Evolutionary conservation across 2,797 vertebrate genomes (phyloP), one percentile per base, ranked within the genome.

Genomic region (Salarias fasciatus): DNA sequence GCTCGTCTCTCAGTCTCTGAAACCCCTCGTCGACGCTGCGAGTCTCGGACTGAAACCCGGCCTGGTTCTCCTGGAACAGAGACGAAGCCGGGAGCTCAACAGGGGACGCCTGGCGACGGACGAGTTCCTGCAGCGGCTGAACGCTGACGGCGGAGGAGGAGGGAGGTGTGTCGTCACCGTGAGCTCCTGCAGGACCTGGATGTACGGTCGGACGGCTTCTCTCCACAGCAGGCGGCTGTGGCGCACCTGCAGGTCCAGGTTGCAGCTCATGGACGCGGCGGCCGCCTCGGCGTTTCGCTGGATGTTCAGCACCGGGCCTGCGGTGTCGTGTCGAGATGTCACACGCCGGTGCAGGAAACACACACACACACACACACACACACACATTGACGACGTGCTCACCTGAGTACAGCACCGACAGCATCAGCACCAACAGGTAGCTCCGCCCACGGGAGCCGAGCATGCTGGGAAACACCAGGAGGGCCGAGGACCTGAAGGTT

Each of bases 211-310:
- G 0, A 85, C 63, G 1, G 93, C 82, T 0, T 89, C 7, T 0
- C 60, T 86, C 96, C 95, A 98, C 43, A 95, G 79, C 0, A 86
- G 2, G 2, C 75, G 82, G 33, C 92, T 93, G 75, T 95, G 91
- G 43, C 92, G 89, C 4, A 98, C 63, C 84, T 98, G 96, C 15
- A 96, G 88, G 57, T 98, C 96, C 37, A 94, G 85, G 0, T 94
- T 95, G 35, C 97, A 99, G 63, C 93, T 92, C 69, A 98, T 81
- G 0, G 95, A 94, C 0, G 90, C 77, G 0, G 92, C 88, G 1
- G 94, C 91, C 1, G 91, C 77, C 4, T 93, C 83, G 30, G 95
- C 62, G 45, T 98, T 99, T 13, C 69, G 42, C 66, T 91, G 86
- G 11, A 94, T 69, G 75, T 98, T 98, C 24, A 81, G 37, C 15